These are phyloP conservation scores for Aramus guarauna DNA, from an alignment of 2,113 vertebrate species.

Conservation along the genomic window DNA sequence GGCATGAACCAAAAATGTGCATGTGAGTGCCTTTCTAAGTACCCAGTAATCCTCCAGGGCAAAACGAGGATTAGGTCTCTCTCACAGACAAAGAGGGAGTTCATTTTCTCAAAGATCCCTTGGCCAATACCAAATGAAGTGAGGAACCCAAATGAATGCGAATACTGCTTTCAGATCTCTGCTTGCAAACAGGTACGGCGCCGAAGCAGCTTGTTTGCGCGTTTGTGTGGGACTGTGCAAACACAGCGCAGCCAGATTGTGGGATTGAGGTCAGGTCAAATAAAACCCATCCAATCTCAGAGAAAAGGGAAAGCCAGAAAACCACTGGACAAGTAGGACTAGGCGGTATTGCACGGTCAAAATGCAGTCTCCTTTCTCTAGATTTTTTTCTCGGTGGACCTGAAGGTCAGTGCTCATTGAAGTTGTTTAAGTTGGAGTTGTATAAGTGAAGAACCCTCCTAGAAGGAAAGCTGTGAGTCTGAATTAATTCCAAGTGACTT, in stretches of 20 bases:
- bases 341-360: not conserved
- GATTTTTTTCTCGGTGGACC: not conserved
- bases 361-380: not conserved
- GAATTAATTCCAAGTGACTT: not conserved
- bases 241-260: not conserved
- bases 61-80: constrained; percentile 72
- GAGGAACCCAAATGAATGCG: constrained; percentile 42
- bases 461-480: not conserved
- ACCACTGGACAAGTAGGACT: not conserved
- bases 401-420: not conserved
- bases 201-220: not conserved
- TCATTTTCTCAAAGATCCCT: constrained; percentile 68
- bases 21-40: constrained; percentile 75
- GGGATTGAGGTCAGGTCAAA: constrained; percentile 9
- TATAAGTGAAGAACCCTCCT: not conserved
- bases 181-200: constrained; percentile 23
- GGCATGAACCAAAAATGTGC: constrained; percentile 66
- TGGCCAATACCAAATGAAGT: constrained; percentile 43
- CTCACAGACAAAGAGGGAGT: constrained; percentile 60
- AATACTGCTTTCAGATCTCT: not conserved
- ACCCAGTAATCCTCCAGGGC: constrained; percentile 73
- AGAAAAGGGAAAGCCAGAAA: not conserved
- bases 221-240: not conserved
- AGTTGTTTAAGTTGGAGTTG: not conserved
- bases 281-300: not conserved